Evolutionary conservation across 2,888 invertebrate genomes (phyloP), one percentile per base, ranked within the genome.

Genomic region (Drosophila subquinaria): DNA sequence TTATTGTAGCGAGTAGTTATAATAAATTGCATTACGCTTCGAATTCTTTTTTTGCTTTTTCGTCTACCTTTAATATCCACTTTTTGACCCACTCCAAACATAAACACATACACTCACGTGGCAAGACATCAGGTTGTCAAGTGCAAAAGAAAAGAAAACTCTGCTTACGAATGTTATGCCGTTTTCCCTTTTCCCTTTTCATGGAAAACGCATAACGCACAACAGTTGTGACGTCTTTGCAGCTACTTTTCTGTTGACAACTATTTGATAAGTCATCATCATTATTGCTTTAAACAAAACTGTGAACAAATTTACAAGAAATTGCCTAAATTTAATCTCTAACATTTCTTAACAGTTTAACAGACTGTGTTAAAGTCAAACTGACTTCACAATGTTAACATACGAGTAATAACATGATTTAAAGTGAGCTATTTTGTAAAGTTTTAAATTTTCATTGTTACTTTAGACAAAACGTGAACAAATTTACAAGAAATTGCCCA

Each of bases 1-100:
- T 72, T 68, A 75, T 80, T 80, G 65, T 79, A 27, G 27, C 5
- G 6, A 27, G 27, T 6, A 27, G 67, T 50, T 59, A 65, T 72
- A 78, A 78, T 78, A 75, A 72, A 74, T 78, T 78, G 77, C 81
- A 78, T 76, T 79, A 76, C 63, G 56, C 55, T 56, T 65, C 57
- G 47, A 60, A 52, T 69, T 74, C 56, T 23, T 48, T 27, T 53
- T 23, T 17, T 17, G 17, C 17, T 17, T 17, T 17, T 17, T 17
- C 30, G 35, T 50, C 13, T 35, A 42, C 30, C 40, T 17, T 45
- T 45, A 45, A 30, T 63, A 33, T 48, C 13, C 10, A 15, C 43
- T 13, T 67, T 67, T 11, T 36, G 20, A 48, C 17, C 33, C 57
- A 56, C 20, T n/a, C 20, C 9, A 23, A 36, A 4, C 23, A 38